phyloP scores from a whole-genome alignment of 2,888 invertebrate genomes.

The Venusia cambrica region DNA sequence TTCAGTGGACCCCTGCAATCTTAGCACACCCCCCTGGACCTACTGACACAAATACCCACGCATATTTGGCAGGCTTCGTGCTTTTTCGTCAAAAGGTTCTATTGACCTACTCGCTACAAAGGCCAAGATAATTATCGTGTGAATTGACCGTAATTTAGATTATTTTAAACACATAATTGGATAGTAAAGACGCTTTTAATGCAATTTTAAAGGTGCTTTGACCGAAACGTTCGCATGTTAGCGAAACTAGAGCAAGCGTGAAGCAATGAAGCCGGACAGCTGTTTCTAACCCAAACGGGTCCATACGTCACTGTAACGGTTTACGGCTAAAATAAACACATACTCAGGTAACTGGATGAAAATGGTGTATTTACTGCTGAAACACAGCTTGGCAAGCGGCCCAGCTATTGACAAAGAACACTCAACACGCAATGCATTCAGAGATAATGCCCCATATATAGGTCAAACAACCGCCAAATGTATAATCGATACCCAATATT shows the following conservation, averaged over 20 bases:
- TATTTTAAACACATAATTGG: conserved; percentile 12
- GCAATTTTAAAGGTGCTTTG: conserved; percentile 6
- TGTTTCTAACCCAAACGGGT: conserved; percentile 15
- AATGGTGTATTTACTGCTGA: conserved; percentile 21
- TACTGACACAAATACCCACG: conserved; percentile 19
- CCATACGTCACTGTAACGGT: conserved; percentile 12
- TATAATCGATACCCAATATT: conserved; percentile 2
- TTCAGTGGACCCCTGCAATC: no score
- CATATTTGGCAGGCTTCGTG: conserved; percentile 31
- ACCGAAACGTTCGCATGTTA: conserved; percentile 1
- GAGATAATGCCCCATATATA: conserved; percentile 23
- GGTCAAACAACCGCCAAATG: conserved; percentile 22
- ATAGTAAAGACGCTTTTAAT: conserved; percentile 2
- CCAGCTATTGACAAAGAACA: conserved; percentile 31
- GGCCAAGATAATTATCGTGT: conserved; percentile 28
- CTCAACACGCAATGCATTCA: conserved; percentile 27
- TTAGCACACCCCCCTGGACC: conserved; percentile 18
- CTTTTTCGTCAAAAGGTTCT: conserved; percentile 33
- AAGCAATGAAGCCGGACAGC: conserved; percentile 11
- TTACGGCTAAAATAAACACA: conserved; percentile 7
- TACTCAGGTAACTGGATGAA: conserved; percentile 17
- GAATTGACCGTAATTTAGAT: conserved; percentile 21
- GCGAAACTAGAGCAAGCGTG: conserved; percentile 12
- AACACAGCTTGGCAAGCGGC: conserved; percentile 32
- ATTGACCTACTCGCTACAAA: conserved; percentile 38